phyloP scores from a whole-genome alignment of 2,797 vertebrate genomes.

The Dermochelys coriacea region DNA sequence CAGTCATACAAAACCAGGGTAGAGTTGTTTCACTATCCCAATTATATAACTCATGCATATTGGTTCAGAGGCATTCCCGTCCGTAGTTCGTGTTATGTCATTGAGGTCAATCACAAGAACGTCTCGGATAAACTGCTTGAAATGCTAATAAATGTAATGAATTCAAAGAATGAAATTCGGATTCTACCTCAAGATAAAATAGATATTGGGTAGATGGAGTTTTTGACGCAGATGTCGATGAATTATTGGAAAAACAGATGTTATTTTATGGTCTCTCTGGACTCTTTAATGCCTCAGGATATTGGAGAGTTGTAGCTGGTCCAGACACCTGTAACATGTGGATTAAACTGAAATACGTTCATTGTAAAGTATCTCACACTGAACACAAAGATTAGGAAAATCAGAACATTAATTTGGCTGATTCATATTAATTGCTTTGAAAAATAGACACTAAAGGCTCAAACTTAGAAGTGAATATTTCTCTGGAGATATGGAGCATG shows the following conservation, averaged over 20 bases:
- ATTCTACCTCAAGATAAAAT: not conserved
- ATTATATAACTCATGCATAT: not conserved
- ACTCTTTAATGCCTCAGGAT: not conserved
- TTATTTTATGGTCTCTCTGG: not conserved
- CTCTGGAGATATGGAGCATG: rapidly evolving
- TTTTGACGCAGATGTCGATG: not conserved
- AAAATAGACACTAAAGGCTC: not conserved
- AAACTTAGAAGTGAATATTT: not conserved
- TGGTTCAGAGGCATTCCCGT: not conserved
- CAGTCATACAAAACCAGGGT: not conserved
- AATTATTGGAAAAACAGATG: not conserved
- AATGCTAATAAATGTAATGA: not conserved
- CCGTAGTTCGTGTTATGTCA: not conserved
- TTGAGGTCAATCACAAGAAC: not conserved
- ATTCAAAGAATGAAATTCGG: not conserved
- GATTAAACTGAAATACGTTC: not conserved
- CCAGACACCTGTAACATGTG: not conserved
- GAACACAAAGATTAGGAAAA: rapidly evolving
- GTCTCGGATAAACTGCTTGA: not conserved
- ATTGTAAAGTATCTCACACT: not conserved
- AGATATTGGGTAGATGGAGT: rapidly evolving
- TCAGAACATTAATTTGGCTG: not conserved
- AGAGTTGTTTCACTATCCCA: not conserved
- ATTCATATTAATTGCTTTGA: not conserved
- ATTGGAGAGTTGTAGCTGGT: rapidly evolving